Percentiles rank a stretch among this genome's conserved stretches.
phyloP scores from a whole-genome alignment of 2,113 vertebrate species.

The Oryzias melastigma region DNA sequence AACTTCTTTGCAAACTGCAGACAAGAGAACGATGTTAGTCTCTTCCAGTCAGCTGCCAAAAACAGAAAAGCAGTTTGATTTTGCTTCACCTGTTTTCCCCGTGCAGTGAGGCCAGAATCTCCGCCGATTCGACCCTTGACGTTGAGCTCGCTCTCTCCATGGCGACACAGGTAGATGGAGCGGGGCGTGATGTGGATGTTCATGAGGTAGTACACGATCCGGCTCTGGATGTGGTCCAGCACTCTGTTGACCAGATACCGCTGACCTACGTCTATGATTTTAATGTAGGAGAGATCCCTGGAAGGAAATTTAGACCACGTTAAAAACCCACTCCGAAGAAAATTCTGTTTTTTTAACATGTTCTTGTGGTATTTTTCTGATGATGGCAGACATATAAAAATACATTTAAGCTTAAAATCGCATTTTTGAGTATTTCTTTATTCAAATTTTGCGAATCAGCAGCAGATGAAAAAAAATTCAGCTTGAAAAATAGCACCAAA shows the following conservation, averaged over 20 bases:
- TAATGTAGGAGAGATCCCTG: slow-evolving; percentile 97
- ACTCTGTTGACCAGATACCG: slow-evolving; percentile 95
- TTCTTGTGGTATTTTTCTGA: too few species aligned
- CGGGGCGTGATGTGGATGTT: slow-evolving; percentile 98
- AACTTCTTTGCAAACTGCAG: slow-evolving; percentile 88
- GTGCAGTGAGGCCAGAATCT: slow-evolving; percentile 87
- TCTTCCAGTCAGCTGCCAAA: not conserved
- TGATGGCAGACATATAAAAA: too few species aligned
- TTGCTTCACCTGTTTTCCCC: slow-evolving; percentile 82
- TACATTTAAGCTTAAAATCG: too few species aligned
- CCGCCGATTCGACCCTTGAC: slow-evolving; percentile 93
- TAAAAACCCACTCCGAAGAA: too few species aligned
- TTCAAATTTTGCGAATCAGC: too few species aligned
- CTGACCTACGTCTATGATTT: slow-evolving; percentile 97
- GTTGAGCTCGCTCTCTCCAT: slow-evolving; percentile 96
- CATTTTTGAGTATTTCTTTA: too few species aligned
- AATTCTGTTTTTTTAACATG: too few species aligned
- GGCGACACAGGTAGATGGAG: slow-evolving; percentile 98
- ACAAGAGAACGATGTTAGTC: not conserved
- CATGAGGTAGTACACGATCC: slow-evolving; percentile 99
- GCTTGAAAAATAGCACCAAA: too few species aligned
- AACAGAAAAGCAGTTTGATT: not conserved
- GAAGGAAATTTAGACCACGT: not conserved
- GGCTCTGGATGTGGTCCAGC: slow-evolving; percentile 96
- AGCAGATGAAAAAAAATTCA: too few species aligned